These are phyloP conservation scores for Leucozona laternaria DNA, from an alignment of 2,888 invertebrate genomes.

Conservation along the genomic window DNA sequence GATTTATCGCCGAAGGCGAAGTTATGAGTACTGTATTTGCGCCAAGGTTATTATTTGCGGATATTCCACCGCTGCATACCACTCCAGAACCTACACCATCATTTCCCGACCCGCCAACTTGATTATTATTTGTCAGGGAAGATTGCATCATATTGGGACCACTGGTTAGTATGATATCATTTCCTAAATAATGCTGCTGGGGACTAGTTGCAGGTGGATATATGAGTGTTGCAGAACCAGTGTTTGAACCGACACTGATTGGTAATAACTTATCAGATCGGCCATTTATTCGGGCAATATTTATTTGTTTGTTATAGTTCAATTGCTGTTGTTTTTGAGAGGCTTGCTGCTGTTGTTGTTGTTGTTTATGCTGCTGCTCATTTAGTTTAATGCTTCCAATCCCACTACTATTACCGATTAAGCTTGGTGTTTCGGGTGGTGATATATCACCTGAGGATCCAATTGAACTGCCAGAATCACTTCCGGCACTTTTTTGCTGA, in stretches of 20 bases:
- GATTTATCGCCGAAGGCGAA: slow-evolving; percentile 79
- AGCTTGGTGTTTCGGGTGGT: slow-evolving; percentile 83
- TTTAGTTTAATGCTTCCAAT: slow-evolving; percentile 49
- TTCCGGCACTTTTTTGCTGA: slow-evolving; percentile 81
- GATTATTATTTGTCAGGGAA: slow-evolving; percentile 77
- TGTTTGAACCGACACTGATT: slow-evolving; percentile 78
- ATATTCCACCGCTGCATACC: slow-evolving; percentile 61
- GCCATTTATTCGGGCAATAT: slow-evolving; percentile 81
- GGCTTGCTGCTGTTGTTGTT: slow-evolving; percentile 73
- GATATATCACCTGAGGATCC: slow-evolving; percentile 83
- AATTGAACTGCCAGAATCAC: slow-evolving; percentile 83
- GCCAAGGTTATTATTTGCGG: slow-evolving; percentile 76
- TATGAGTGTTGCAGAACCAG: slow-evolving; percentile 61
- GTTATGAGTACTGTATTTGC: slow-evolving; percentile 80
- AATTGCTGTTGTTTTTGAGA: slow-evolving; percentile 73
- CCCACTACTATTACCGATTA: slow-evolving; percentile 77
- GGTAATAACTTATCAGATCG: slow-evolving; percentile 79
- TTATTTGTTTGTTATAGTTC: slow-evolving; percentile 81
- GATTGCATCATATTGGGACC: slow-evolving; percentile 77
- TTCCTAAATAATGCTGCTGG: slow-evolving; percentile 76
- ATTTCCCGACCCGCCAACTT: slow-evolving; percentile 55
- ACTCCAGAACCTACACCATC: slow-evolving; percentile 64
- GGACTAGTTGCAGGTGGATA: slow-evolving; percentile 76
- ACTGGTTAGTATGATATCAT: slow-evolving; percentile 76
- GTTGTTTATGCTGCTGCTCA: slow-evolving; percentile 77